A percentile compares a stretch with the other conserved stretches of the same genome.
Evolutionary conservation across 2,888 invertebrate species (phyloP).

Genomic region (Thera britannica): DNA sequence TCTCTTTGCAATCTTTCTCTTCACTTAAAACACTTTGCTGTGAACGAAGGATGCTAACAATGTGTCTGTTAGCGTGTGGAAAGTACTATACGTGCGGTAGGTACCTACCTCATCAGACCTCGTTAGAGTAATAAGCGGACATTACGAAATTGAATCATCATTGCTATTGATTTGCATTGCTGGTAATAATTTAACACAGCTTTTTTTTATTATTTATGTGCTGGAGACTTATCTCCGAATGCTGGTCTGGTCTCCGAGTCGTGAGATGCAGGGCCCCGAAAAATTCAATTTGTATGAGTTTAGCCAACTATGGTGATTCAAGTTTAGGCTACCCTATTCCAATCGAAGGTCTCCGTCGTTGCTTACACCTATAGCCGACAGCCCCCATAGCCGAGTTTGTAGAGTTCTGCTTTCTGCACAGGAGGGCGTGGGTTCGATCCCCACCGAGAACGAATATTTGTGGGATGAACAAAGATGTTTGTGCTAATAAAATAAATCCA

Average conservation of each 20-base stretch:
- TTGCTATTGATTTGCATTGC: conserved; percentile 67
- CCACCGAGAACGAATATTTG: too few relatives aligned
- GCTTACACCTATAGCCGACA: too few relatives aligned
- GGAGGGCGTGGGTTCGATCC: too few relatives aligned
- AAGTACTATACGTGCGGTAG: neutral
- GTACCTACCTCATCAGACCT: conserved; percentile 32
- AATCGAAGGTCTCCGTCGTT: too few relatives aligned
- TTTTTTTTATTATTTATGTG: neutral
- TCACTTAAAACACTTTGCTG: neutral
- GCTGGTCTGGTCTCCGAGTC: neutral
- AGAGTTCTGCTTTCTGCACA: too few relatives aligned
- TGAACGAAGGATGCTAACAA: neutral
- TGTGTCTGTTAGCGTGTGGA: conserved; percentile 31
- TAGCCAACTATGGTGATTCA: too few relatives aligned
- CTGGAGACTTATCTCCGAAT: neutral
- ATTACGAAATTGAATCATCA: conserved; percentile 63
- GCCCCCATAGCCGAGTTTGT: too few relatives aligned
- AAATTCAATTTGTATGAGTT: neutral
- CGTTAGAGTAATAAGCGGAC: conserved; percentile 52
- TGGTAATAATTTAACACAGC: conserved; percentile 10
- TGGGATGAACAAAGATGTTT: too few relatives aligned
- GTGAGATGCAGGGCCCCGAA: neutral
- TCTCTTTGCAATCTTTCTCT: neutral
- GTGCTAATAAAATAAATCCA: too few relatives aligned
- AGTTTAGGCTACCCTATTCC: too few relatives aligned